These are phyloP conservation scores for Botia almorhae DNA, from an alignment of 2,797 vertebrate genomes.

Conservation along the genomic window DNA sequence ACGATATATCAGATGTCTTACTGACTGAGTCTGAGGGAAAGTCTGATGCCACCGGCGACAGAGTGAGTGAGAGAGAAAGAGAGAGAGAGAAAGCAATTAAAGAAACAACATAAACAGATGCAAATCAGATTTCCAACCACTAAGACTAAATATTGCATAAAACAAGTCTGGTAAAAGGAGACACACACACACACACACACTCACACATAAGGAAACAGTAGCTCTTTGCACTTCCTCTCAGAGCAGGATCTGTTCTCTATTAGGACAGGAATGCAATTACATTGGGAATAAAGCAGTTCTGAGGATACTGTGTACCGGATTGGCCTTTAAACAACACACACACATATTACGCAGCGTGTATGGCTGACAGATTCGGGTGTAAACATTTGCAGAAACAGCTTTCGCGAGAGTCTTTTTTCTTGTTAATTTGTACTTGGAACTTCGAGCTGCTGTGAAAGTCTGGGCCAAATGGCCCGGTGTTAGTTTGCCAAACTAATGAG, in stretches of 20 bases:
- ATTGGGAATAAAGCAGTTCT: constrained; percentile 67
- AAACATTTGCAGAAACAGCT: constrained; percentile 44
- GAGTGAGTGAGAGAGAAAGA: constrained; percentile 25
- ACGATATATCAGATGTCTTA: constrained; percentile 52
- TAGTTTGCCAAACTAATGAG: constrained; percentile 30
- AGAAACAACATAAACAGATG: constrained; percentile 27
- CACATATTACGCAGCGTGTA: constrained; percentile 5
- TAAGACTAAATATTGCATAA: constrained; percentile 31
- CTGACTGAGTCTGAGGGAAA: constrained; percentile 52
- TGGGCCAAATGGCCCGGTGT: constrained; percentile 36
- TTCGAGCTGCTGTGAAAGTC: constrained; percentile 23
- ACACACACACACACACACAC: constrained; percentile 8
- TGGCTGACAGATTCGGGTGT: constrained; percentile 36
- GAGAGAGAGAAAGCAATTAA: constrained; percentile 30
- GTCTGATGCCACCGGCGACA: constrained; percentile 13
- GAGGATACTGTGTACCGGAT: constrained; percentile 64
- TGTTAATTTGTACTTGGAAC: constrained; percentile 39
- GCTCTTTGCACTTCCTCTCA: constrained; percentile 65
- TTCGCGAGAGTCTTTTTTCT: constrained; percentile 19
- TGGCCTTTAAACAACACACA: constrained; percentile 54
- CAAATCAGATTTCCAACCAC: constrained; percentile 33
- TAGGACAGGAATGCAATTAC: constrained; percentile 77
- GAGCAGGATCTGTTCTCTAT: constrained; percentile 73
- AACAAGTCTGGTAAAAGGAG: neutral
- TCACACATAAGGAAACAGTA: constrained; percentile 74